A percentile compares a stretch with the other conserved stretches of the same genome.
These are phyloP conservation scores for Takifugu ocellatus DNA, from an alignment of 2,797 vertebrate genomes.

Conservation along the genomic window DNA sequence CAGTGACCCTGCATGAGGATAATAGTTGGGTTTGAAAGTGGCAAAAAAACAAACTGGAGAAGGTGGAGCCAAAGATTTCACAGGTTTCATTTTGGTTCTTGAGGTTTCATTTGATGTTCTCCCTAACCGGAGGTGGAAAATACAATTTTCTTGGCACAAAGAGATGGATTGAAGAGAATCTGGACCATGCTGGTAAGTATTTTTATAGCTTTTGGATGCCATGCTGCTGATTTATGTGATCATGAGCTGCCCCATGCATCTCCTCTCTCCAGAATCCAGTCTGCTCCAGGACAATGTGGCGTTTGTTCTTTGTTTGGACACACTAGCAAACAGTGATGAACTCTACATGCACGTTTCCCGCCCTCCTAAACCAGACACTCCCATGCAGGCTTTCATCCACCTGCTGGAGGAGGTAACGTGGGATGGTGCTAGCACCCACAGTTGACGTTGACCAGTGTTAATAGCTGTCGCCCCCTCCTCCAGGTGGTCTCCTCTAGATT, in stretches of 20 bases:
- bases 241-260: background rate
- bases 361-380: conserved; percentile 69
- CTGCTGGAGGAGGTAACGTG: conserved; percentile 72
- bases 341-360: conserved; percentile 79
- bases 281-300: conserved; percentile 81
- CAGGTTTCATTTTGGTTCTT: conserved; percentile 7
- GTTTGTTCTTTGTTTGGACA: conserved; percentile 80
- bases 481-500: conserved; percentile 77
- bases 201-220: background rate
- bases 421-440: background rate
- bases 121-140: conserved; percentile 80
- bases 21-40: background rate
- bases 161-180: conserved; percentile 81
- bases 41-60: no score
- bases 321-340: conserved; percentile 73
- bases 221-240: conserved; percentile 5
- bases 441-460: background rate
- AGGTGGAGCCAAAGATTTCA: no score
- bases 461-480: conserved; percentile 1
- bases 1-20: background rate
- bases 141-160: conserved; percentile 82
- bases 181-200: conserved; percentile 78
- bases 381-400: conserved; percentile 69
- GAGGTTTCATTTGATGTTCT: conserved; percentile 80
- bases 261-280: conserved; percentile 71